phyloP scores from a whole-genome alignment of 2,797 vertebrate species.

The Presbytis comata region DNA sequence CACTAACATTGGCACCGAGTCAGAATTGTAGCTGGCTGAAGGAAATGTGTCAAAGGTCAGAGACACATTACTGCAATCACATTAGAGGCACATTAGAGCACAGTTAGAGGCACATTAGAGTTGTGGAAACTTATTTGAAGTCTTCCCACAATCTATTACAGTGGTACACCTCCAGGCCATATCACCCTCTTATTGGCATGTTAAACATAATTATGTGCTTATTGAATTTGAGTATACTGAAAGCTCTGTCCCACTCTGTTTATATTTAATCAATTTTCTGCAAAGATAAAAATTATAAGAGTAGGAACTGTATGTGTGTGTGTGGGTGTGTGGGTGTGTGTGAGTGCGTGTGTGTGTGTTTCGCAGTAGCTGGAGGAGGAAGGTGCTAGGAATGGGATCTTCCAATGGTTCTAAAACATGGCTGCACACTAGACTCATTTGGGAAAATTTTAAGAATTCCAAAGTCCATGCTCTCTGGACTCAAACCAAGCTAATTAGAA shows the following conservation, averaged over 20 bases:
- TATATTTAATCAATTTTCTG: background rate
- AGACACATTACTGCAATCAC: background rate
- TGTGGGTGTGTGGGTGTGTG: no score
- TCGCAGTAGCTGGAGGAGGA: background rate
- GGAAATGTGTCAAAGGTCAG: background rate
- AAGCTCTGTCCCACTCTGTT: background rate
- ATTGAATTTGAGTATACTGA: background rate
- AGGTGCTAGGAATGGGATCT: background rate
- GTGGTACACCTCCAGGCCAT: background rate
- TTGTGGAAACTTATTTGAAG: background rate
- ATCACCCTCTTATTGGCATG: background rate
- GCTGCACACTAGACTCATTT: background rate
- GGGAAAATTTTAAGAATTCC: background rate
- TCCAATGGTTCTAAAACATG: background rate
- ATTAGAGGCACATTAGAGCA: background rate
- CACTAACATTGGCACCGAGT: background rate
- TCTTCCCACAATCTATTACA: background rate
- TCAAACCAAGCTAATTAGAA: background rate
- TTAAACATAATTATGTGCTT: background rate
- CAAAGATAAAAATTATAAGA: background rate
- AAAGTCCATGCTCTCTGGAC: background rate
- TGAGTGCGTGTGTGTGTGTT: background rate
- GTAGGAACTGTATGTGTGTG: background rate
- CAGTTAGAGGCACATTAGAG: background rate
- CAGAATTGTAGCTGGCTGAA: background rate